Conservation (phyloP, 1,140 invertebrate genomes). For the Druon quercuslanigerum region DNA sequence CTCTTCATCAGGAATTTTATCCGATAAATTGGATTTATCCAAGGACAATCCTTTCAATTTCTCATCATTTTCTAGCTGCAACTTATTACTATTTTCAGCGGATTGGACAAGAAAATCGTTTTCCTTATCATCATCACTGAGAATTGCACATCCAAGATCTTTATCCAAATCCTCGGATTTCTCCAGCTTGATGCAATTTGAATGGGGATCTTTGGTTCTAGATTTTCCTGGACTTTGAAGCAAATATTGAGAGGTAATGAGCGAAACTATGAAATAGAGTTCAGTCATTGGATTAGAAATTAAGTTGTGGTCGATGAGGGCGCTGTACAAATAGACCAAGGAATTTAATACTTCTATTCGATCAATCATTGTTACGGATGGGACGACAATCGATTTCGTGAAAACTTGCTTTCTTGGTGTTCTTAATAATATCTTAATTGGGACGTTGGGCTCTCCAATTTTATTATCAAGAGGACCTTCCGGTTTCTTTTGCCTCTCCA, state of each 20-base stretch:
- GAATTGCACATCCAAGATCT: conserved; percentile 54
- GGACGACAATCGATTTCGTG: conserved; percentile 51
- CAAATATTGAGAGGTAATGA: conserved; percentile 71
- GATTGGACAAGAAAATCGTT: background rate
- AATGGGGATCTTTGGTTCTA: conserved; percentile 19
- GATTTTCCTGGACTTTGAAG: conserved; percentile 20
- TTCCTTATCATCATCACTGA: conserved; percentile 40
- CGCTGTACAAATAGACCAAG: conserved; percentile 72
- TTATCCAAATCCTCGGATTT: conserved; percentile 48
- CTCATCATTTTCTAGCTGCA: background rate
- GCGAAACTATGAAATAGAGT: conserved; percentile 78
- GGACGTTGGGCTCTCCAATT: conserved; percentile 18
- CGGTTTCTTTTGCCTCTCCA: conserved; percentile 62
- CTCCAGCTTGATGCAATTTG: conserved; percentile 25
- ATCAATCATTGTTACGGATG: conserved; percentile 66
- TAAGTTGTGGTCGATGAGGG: conserved; percentile 71
- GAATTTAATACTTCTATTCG: conserved; percentile 68
- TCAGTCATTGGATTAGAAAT: conserved; percentile 78
- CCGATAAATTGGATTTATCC: background rate
- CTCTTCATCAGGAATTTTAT: background rate
- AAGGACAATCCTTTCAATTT: background rate
- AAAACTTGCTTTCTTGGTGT: conserved; percentile 46
- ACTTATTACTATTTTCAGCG: background rate
- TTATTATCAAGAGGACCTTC: conserved; percentile 41
- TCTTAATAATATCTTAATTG: conserved; percentile 34